Conservation (phyloP, 2,797 vertebrate genomes). For the Phyllotis vaccarum region DNA sequence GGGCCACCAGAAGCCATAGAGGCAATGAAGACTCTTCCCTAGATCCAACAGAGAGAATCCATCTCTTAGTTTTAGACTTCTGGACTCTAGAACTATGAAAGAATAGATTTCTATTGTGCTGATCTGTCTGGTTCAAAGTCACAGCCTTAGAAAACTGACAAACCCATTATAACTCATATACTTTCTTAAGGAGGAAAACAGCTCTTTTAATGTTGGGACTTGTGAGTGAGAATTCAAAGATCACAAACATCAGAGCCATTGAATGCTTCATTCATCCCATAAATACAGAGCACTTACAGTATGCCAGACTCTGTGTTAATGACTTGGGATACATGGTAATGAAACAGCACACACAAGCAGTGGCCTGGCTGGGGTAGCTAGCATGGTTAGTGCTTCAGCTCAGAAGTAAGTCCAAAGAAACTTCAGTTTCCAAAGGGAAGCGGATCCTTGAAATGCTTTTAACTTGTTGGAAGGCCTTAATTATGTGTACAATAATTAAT, state of each 20-base stretch:
- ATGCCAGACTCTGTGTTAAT: background rate
- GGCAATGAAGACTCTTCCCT: background rate
- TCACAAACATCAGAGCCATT: background rate
- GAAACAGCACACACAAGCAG: background rate
- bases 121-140: background rate
- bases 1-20: background rate
- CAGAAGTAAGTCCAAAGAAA: slow-evolving; percentile 68
- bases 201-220: background rate
- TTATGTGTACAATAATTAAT: slow-evolving; percentile 75
- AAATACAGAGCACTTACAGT: background rate
- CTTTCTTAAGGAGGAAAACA: background rate
- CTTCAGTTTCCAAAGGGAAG: slow-evolving; percentile 69
- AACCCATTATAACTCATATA: background rate
- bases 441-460: slow-evolving; percentile 61
- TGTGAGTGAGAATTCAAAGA: slow-evolving; percentile 15
- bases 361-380: background rate
- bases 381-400: background rate
- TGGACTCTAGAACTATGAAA: background rate
- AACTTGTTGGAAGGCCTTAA: slow-evolving; percentile 73
- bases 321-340: background rate
- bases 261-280: background rate
- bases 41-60: background rate
- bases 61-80: background rate
- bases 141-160: background rate
- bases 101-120: background rate